Base-by-base conservation (phyloP, 2,888 invertebrate genomes). In the Microctonus brassicae region DNA sequence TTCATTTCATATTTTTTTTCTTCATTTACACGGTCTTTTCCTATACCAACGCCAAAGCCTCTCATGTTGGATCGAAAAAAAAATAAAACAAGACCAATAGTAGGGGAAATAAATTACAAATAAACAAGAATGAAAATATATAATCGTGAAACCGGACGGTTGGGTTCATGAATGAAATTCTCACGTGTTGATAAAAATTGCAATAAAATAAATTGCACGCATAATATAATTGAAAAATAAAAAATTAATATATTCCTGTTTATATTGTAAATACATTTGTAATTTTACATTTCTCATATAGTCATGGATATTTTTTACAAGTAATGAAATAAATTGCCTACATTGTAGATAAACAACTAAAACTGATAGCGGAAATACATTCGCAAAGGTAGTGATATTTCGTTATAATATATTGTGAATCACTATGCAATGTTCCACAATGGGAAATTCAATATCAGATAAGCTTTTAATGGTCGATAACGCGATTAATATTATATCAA, bases 391-490 rank as follows among this genome's bases (percentile, higher is more conserved):
- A n/a, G n/a, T 60, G 53, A 63, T n/a, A 68, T 47, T 26, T 39
- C 61, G 39, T 39, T 39, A 39, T 39, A 39, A 39, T 39, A 39
- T 67, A 72, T 62, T 63, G 61, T 63, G 67, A 71, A 67, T 69
- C 64, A 72, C 65, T 11, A n/a, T n/a, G 47, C 36, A 64, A 60
- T 20, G 62, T 65, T 55, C 60, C 36, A 64, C 34, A 60, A 74
- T 76, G 64, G 75, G 67, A 73, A 78, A 77, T 74, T 68, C 66
- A 76, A 71, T 55, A 71, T 53, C 66, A 61, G 75, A 76, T 76
- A 78, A 75, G 74, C 75, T 72, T 77, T 75, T 75, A 77, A 74
- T 70, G 69, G 69, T 53, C 72, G 77, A 79, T 79, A 79, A 76
- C 68, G 75, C 39, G 39, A 39, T 39, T 39, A 78, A n/a, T n/a